These are phyloP conservation scores for Monodelphis domestica DNA, from an alignment of 2,797 vertebrate species.

Conservation along the genomic window DNA sequence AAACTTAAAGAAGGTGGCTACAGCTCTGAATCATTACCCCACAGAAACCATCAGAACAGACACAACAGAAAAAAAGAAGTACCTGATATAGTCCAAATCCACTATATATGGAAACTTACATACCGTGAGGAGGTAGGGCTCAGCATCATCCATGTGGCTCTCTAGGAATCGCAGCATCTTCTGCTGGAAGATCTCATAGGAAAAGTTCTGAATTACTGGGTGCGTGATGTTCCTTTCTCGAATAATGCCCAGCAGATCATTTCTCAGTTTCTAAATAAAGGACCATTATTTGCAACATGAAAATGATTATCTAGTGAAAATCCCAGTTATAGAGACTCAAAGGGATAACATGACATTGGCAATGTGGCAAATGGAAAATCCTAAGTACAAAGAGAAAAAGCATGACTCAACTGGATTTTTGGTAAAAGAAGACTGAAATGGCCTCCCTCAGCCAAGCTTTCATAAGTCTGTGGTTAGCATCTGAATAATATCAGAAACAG, in stretches of 20 bases:
- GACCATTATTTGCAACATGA: conserved; percentile 50
- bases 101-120: neutral
- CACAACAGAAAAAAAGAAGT: neutral
- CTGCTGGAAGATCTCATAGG: conserved; percentile 84
- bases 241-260: conserved; percentile 81
- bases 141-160: conserved; percentile 78
- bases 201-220: conserved; percentile 84
- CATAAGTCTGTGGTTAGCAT: neutral
- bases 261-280: conserved; percentile 79
- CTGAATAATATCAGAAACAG: neutral
- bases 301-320: conserved; percentile 41
- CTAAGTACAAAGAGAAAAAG: neutral
- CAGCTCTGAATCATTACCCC: conserved; percentile 24
- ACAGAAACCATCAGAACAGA: neutral
- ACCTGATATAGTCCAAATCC: neutral
- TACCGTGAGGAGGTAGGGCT: conserved; percentile 85
- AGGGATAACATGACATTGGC: conserved; percentile 31
- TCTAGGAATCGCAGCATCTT: conserved; percentile 82
- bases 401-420: conserved; percentile 38
- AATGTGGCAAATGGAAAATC: conserved; percentile 15
- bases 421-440: conserved; percentile 29
- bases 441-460: conserved; percentile 21
- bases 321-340: conserved; percentile 19
- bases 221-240: conserved; percentile 83
- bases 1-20: conserved; percentile 33